phyloP scores from a whole-genome alignment of 2,888 invertebrate species.

The Macrosiphum euphorbiae region DNA sequence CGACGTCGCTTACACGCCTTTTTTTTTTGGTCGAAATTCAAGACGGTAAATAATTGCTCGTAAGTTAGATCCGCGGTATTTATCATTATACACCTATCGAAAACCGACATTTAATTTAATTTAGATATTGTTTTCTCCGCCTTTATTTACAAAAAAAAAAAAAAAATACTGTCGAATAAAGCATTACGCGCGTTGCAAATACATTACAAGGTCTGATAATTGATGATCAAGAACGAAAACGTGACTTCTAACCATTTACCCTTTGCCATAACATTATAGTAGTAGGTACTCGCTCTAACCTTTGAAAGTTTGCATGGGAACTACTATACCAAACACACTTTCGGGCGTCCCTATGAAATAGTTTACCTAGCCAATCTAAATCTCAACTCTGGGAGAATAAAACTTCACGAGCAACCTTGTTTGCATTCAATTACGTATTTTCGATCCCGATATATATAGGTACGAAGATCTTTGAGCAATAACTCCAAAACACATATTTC shows the following conservation, averaged over 20 bases:
- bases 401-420: conserved; percentile 29
- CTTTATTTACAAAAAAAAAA: not conserved
- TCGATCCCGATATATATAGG: not conserved
- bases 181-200: not conserved
- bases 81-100: not conserved
- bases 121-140: not conserved
- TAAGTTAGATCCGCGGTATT: not conserved
- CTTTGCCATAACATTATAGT: not conserved
- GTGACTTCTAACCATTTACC: conserved; percentile 36
- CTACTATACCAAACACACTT: not conserved
- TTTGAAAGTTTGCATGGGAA: conserved; percentile 9
- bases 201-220: not conserved
- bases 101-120: not conserved
- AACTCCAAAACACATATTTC: not conserved
- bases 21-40: not conserved
- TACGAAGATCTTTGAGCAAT: not conserved
- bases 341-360: conserved; percentile 5
- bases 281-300: not conserved
- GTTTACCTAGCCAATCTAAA: conserved; percentile 42
- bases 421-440: conserved; percentile 38
- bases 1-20: not conserved
- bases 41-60: not conserved
- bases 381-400: conserved; percentile 22
- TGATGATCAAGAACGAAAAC: conserved; percentile 25
- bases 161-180: not conserved